These are phyloP conservation scores for Pelmatolapia mariae DNA, from an alignment of 2,113 vertebrate genomes.

Conservation along the genomic window DNA sequence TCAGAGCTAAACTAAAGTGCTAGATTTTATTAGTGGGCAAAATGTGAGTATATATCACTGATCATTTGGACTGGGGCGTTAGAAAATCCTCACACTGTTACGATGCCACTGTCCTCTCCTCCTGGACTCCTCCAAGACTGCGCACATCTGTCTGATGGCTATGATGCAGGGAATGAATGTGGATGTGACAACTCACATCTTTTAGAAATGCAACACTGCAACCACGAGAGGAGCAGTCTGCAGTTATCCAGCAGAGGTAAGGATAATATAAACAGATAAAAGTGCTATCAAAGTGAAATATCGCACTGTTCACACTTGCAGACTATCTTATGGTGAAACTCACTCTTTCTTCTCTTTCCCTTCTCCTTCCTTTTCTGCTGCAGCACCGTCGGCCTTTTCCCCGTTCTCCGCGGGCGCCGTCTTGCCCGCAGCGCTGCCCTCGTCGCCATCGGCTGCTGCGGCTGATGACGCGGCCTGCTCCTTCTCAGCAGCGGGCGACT, in stretches of 20 bases:
- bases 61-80: neutral
- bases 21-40: neutral
- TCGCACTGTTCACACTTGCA: conserved; percentile 47
- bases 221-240: conserved; percentile 4
- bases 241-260: conserved; percentile 56
- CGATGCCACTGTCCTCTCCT: neutral
- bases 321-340: conserved; percentile 40
- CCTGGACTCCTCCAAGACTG: conserved; percentile 26
- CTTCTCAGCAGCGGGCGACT: conserved; percentile 81
- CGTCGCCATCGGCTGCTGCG: conserved; percentile 49
- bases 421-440: conserved; percentile 72
- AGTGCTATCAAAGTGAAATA: conserved; percentile 73
- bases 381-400: conserved; percentile 63
- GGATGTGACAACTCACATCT: conserved; percentile 13
- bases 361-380: conserved; percentile 69
- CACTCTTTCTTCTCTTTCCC: conserved; percentile 85
- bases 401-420: conserved; percentile 52
- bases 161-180: neutral
- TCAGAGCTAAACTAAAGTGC: neutral
- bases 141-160: neutral
- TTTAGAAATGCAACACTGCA: conserved; percentile 33
- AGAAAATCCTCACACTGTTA: neutral
- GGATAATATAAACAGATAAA: conserved; percentile 62
- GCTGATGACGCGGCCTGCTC: conserved; percentile 75
- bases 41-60: neutral